Conservation (phyloP, 1,140 invertebrate species). For the Drosophila repletoides region DNA sequence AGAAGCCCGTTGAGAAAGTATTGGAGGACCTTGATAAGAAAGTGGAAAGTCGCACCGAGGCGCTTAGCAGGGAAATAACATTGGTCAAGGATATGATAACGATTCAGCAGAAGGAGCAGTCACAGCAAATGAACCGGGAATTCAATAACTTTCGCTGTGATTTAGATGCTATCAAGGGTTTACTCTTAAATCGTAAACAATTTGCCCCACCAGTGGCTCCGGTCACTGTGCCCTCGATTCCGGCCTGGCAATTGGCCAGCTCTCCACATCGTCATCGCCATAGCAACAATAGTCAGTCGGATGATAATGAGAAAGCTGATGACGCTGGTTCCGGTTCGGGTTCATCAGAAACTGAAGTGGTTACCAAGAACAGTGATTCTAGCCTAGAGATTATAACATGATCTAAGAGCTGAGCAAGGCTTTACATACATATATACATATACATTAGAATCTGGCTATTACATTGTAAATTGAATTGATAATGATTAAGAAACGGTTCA, state of each 20-base stretch:
- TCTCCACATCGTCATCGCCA: conserved; percentile 64
- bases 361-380: conserved; percentile 87
- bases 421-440: conserved; percentile 1
- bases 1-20: conserved; percentile 85
- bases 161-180: conserved; percentile 89
- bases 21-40: conserved; percentile 87
- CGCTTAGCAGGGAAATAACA: conserved; percentile 85
- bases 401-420: conserved; percentile 20
- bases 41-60: conserved; percentile 85
- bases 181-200: conserved; percentile 90
- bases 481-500: conserved; percentile 18
- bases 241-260: conserved; percentile 88
- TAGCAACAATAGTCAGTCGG: conserved; percentile 63
- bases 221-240: conserved; percentile 87
- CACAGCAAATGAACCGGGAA: conserved; percentile 85
- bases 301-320: conserved; percentile 78
- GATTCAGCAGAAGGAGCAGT: conserved; percentile 82
- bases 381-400: conserved; percentile 87
- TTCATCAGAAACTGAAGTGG: conserved; percentile 86
- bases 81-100: conserved; percentile 82
- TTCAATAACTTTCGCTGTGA: conserved; percentile 89
- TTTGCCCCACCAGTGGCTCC: conserved; percentile 85
- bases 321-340: conserved; percentile 84
- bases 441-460: conserved; percentile 1
- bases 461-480: conserved; percentile 34